Conservation (phyloP, 2,888 invertebrate genomes). For the Dolichopus griseipennis region DNA sequence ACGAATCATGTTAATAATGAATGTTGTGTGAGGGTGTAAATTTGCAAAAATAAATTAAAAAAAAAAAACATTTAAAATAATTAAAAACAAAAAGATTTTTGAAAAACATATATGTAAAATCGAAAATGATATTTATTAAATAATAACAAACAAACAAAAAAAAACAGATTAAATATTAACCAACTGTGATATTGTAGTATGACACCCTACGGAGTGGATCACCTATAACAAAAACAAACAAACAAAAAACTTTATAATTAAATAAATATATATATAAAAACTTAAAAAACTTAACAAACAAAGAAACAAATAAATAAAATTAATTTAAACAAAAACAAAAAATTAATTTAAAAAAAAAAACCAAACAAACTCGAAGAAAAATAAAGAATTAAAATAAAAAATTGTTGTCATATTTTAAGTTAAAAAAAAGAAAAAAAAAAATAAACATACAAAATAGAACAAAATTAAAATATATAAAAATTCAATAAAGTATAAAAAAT, state of each 20-base stretch:
- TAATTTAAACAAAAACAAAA: not conserved
- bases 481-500: not conserved
- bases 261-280: not conserved
- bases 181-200: slow-evolving; percentile 11
- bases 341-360: no score
- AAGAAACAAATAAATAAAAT: not conserved
- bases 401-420: no score
- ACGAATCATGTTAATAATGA: not conserved
- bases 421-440: no score
- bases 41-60: not conserved
- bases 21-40: not conserved
- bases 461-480: not conserved
- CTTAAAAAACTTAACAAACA: not conserved
- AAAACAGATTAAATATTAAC: not conserved
- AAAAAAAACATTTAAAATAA: not conserved
- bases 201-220: slow-evolving; percentile 8
- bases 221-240: not conserved
- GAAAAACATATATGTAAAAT: not conserved
- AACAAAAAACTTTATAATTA: not conserved
- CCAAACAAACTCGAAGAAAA: no score
- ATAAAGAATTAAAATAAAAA: no score
- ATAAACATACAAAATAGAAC: no score
- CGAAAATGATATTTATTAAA: not conserved
- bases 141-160: not conserved
- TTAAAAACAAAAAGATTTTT: not conserved